Evolutionary conservation across 1,140 invertebrate genomes (phyloP).

Genomic region (Bactericera cockerelli): DNA sequence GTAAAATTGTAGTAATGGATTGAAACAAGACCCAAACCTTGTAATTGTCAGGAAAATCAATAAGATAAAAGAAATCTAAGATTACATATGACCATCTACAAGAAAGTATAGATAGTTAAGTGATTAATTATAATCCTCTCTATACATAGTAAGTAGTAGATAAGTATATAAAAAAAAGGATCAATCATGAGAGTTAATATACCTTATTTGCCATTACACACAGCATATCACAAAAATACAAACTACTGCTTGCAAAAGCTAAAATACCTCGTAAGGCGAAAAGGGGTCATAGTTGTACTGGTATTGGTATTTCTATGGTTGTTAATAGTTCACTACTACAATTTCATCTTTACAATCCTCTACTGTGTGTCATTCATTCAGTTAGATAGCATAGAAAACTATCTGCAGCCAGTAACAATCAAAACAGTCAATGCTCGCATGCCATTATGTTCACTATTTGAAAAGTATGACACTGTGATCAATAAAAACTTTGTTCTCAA

Average conservation of each 20-base stretch:
- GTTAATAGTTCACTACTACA: background rate
- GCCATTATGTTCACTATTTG: background rate
- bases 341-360: background rate
- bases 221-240: background rate
- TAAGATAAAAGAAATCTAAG: no score
- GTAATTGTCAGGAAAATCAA: no score
- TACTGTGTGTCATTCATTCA: constrained; percentile 3
- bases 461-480: background rate
- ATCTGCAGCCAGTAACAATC: background rate
- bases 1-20: no score
- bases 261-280: background rate
- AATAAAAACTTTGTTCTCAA: background rate
- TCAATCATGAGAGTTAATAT: constrained; percentile 7
- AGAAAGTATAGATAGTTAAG: no score
- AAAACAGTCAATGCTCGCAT: background rate
- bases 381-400: background rate
- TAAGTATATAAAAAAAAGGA: no score
- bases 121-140: no score
- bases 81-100: no score
- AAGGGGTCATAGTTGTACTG: background rate
- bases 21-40: no score
- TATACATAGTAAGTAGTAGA: no score
- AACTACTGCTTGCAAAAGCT: background rate
- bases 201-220: background rate
- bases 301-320: background rate